These are phyloP conservation scores for Etheostoma cragini DNA, from an alignment of 2,113 vertebrate genomes.

Conservation along the genomic window DNA sequence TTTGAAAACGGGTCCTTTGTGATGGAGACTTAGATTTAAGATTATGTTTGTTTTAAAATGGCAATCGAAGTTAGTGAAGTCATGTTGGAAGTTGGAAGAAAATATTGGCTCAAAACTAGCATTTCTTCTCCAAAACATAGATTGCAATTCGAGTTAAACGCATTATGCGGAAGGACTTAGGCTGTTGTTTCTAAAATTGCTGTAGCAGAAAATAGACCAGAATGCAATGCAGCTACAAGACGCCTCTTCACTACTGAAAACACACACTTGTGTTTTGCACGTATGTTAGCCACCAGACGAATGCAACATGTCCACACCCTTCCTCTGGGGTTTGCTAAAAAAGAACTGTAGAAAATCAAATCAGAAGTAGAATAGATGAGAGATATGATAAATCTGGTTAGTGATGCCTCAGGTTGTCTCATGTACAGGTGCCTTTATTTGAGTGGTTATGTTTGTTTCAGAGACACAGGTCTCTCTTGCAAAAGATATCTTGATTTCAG, in stretches of 20 bases:
- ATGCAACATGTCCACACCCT: background rate
- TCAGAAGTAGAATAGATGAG: background rate
- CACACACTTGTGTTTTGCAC: background rate
- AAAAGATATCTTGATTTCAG: background rate
- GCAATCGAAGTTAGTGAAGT: background rate
- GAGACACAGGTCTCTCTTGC: background rate
- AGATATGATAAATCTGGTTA: background rate
- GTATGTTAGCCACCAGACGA: background rate
- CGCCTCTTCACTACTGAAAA: background rate
- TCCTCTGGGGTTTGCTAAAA: background rate
- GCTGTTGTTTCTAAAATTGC: background rate
- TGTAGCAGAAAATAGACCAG: background rate
- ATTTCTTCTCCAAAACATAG: background rate
- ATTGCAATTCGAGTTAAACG: background rate
- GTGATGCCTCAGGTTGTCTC: background rate
- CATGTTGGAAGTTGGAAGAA: background rate
- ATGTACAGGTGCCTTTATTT: no score
- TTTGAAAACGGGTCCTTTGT: background rate
- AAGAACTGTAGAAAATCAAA: background rate
- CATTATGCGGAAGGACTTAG: background rate
- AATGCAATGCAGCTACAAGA: conserved; percentile 12
- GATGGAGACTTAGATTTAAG: background rate
- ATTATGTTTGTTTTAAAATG: background rate
- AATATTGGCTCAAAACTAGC: background rate
- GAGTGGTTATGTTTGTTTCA: background rate